Base-by-base conservation (phyloP, 1,140 invertebrate species). In the Brachionus paranguensis region DNA sequence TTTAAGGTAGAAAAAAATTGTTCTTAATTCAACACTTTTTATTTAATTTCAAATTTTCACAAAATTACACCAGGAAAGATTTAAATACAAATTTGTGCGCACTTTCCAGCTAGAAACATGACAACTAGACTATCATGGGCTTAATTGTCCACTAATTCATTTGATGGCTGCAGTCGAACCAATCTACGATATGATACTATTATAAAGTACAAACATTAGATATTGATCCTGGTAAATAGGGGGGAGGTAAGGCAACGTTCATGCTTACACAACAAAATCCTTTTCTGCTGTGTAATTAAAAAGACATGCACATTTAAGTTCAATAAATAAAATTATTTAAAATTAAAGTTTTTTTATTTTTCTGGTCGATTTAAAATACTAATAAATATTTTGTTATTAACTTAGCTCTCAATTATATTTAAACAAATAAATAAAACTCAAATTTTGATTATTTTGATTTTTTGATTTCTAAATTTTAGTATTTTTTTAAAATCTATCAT, bases 141-240 rank as follows among this genome's bases (percentile, higher is more conserved):
- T 50, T 50, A 50, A 12, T 76, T 76, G 41, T 74, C 27, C 43
- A 8, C 45, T 50, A 50, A 8, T 50, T 24, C 41, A 29, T 47
- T 74, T 74, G 72, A 50, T 76, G 72, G 43, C 47, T 76, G 41
- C 11, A 76, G 47, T 76, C 72, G 72, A 76, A 76, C 45, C 72
- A 76, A 76, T 76, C 50, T 76, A 76, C 47, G 72, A 76, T 76
- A 76, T 76, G 43, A 12, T 14, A 76, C 72, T 76, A 76, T 76
- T 50, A 3, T 50, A 37, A 76, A 37, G 24, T 47, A 50, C 17
- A 50, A 76, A 47, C 20, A 47, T 29, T 50, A 50, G 27, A 33
- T 4, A 76, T 10, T 43, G 10, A 37, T 41, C 10, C 33, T 68
- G 17, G 24, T 43, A 72, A 72, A 72, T 72, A n/a, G 17, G 41